Evolutionary conservation across 2,113 vertebrate genomes (phyloP).

Genomic region (Stercorarius parasiticus): DNA sequence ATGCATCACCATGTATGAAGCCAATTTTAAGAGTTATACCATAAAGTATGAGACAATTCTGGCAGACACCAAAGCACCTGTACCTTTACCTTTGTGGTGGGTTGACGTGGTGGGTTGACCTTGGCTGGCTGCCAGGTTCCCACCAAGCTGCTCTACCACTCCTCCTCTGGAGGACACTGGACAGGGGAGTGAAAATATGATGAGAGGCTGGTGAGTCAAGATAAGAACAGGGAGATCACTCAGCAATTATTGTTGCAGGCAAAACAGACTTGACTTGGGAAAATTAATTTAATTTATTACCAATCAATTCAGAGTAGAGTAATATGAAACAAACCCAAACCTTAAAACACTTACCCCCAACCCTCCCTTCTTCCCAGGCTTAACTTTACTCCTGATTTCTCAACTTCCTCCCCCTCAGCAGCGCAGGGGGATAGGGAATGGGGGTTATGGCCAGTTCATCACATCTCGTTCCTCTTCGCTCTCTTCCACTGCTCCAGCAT

Average conservation of each 20-base stretch:
- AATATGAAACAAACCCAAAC: not conserved
- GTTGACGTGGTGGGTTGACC: not conserved
- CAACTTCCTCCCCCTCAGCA: rapidly evolving
- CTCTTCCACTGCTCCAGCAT: not conserved
- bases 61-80: not conserved
- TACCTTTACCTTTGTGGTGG: not conserved
- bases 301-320: not conserved
- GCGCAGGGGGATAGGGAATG: rapidly evolving
- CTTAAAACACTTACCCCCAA: not conserved
- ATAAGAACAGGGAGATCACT: not conserved
- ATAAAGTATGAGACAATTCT: not conserved
- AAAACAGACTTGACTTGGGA: not conserved
- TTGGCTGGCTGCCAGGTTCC: not conserved
- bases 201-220: rapidly evolving
- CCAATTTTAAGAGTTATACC: not conserved
- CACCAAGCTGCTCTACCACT: not conserved
- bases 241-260: rapidly evolving
- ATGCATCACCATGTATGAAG: not conserved
- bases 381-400: not conserved
- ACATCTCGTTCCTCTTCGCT: not conserved
- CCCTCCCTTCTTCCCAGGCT: not conserved
- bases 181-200: not conserved
- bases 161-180: not conserved
- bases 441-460: not conserved
- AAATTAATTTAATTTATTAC: not conserved